Conservation (phyloP, 2,113 vertebrate species). For the Himantopus leucocephalus region DNA sequence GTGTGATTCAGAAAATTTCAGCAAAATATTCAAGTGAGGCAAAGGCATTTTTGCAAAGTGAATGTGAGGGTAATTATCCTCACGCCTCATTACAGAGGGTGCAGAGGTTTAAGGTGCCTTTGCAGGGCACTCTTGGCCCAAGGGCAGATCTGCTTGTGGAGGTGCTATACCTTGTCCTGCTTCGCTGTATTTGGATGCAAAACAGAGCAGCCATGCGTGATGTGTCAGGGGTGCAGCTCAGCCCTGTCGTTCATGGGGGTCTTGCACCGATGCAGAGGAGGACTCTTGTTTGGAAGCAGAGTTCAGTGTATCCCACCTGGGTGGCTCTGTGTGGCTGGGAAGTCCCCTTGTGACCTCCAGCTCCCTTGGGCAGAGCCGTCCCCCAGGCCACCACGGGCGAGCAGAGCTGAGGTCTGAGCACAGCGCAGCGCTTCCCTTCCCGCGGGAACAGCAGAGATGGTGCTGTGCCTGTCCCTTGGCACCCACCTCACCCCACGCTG, state of each 20-base stretch:
- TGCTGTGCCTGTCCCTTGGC: not conserved
- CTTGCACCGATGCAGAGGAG: not conserved
- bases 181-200: not conserved
- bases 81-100: not conserved
- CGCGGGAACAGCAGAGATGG: not conserved
- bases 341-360: not conserved
- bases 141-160: not conserved
- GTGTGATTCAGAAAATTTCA: not conserved
- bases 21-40: not conserved
- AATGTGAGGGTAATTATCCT: not conserved
- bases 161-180: not conserved
- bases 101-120: not conserved
- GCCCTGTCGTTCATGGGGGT: not conserved
- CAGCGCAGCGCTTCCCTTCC: not conserved
- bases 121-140: not conserved
- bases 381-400: rapidly evolving
- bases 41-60: not conserved
- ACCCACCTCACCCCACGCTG: not conserved
- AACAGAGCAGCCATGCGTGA: not conserved
- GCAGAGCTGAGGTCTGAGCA: not conserved
- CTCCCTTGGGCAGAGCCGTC: not conserved
- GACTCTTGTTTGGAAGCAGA: not conserved
- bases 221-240: not conserved
- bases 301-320: not conserved
- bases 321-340: not conserved